Percentiles rank a stretch among this genome's conserved stretches.
Conservation (phyloP, 2,888 invertebrate genomes). For the Abscondita cerata region DNA sequence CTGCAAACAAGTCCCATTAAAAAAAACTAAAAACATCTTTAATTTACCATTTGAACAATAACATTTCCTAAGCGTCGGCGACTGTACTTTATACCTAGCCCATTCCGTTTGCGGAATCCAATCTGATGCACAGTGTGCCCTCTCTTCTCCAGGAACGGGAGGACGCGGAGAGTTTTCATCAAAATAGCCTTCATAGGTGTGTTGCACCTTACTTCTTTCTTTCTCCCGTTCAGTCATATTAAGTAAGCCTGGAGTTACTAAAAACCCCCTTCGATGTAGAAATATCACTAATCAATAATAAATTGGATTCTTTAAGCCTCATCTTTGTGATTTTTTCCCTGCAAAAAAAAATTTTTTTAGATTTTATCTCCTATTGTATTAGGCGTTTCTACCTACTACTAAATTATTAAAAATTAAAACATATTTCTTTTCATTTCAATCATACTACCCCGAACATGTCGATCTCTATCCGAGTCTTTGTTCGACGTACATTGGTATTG, state of each 20-base stretch:
- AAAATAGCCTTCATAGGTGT: constrained; percentile 50
- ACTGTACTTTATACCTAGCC: constrained; percentile 47
- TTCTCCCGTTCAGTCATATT: constrained; percentile 49
- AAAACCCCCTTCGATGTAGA: constrained; percentile 39
- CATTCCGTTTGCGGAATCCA: constrained; percentile 48
- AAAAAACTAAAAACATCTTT: no score
- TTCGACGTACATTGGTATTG: constrained; percentile 11
- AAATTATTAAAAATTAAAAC: background rate
- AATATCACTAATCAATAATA: constrained; percentile 19
- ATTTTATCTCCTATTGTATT: background rate
- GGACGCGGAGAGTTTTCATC: constrained; percentile 79
- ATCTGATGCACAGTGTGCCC: constrained; percentile 53
- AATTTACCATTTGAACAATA: constrained; percentile 45
- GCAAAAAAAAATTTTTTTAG: constrained; percentile 43
- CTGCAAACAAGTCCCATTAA: constrained; percentile 30
- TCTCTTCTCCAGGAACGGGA: constrained; percentile 82
- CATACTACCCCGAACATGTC: background rate
- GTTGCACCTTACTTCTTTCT: constrained; percentile 41
- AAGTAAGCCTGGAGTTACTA: constrained; percentile 40
- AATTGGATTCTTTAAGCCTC: constrained; percentile 20
- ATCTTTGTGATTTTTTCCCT: constrained; percentile 50
- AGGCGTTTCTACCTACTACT: constrained; percentile 18
- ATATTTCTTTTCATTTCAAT: background rate
- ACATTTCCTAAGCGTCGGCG: constrained; percentile 45
- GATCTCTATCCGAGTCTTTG: constrained; percentile 14